Evolutionary conservation across 2,113 vertebrate species (phyloP).

Genomic region (Podarcis muralis): DNA sequence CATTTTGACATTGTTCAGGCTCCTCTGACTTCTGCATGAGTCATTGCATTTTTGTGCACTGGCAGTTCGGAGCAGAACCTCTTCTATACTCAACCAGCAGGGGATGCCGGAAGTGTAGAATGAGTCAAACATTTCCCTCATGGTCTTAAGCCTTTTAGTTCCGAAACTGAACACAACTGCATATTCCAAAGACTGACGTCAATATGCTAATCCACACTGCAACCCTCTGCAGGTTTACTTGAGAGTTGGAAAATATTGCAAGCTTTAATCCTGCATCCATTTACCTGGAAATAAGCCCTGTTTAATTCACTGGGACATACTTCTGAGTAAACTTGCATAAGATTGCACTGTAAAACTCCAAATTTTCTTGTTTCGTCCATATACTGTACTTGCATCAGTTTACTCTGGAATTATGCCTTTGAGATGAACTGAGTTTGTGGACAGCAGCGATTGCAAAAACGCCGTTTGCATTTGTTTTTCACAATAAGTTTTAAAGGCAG

Average conservation of each 20-base stretch:
- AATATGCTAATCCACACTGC: background rate
- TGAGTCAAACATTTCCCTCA: background rate
- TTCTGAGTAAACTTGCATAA: no score
- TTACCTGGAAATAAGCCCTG: no score
- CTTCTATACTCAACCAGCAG: slow-evolving; percentile 24
- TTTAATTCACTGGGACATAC: no score
- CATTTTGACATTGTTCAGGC: background rate
- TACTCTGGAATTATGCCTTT: background rate
- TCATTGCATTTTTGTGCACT: background rate
- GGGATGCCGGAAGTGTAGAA: slow-evolving; percentile 31
- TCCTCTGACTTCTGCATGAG: background rate
- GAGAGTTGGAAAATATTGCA: no score
- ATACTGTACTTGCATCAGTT: background rate
- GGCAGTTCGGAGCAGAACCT: background rate
- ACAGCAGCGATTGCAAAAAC: background rate
- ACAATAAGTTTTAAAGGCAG: background rate
- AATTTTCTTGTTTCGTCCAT: background rate
- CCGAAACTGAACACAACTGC: fast-evolving
- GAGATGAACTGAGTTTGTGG: background rate
- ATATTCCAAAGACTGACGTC: background rate
- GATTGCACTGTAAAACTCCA: background rate
- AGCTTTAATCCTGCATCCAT: no score
- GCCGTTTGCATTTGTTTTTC: background rate
- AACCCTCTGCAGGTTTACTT: background rate
- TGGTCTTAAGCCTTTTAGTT: fast-evolving